These are phyloP conservation scores for Oxyruncus cristatus DNA, from an alignment of 2,113 vertebrate species.

Conservation along the genomic window DNA sequence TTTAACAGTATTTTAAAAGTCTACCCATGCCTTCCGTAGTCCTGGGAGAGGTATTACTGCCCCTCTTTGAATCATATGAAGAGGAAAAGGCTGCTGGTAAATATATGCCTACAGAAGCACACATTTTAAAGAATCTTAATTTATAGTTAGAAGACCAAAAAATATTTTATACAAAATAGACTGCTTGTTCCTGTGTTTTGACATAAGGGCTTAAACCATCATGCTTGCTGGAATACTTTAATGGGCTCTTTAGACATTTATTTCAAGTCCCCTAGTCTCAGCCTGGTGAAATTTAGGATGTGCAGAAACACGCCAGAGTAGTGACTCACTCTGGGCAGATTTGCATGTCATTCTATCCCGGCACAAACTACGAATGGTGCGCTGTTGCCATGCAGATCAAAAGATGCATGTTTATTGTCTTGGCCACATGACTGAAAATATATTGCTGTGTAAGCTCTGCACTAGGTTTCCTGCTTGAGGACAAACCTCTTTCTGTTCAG, in stretches of 20 bases:
- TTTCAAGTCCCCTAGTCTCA: conserved; percentile 64
- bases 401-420: conserved; percentile 75
- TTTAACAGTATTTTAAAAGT: conserved; percentile 4
- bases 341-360: conserved; percentile 60
- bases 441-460: conserved; percentile 31
- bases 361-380: conserved; percentile 32
- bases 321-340: conserved; percentile 66
- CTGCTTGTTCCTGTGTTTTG: conserved; percentile 71
- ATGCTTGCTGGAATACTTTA: conserved; percentile 65
- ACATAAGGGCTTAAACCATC: conserved; percentile 68
- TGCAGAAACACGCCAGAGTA: conserved; percentile 54
- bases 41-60: conserved; percentile 1
- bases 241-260: conserved; percentile 70
- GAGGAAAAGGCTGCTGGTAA: conserved; percentile 15
- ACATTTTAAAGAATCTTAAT: conserved; percentile 61
- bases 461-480: conserved; percentile 63
- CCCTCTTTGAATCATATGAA: neutral
- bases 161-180: conserved; percentile 58
- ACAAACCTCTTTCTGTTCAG: conserved; percentile 75
- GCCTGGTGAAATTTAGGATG: conserved; percentile 73
- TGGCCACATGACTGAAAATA: conserved; percentile 67
- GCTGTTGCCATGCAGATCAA: conserved; percentile 68
- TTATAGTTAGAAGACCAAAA: conserved; percentile 48
- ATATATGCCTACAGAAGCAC: conserved; percentile 40
- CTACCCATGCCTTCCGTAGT: neutral